phyloP scores from a whole-genome alignment of 2,113 vertebrate genomes.

The Tichodroma muraria region DNA sequence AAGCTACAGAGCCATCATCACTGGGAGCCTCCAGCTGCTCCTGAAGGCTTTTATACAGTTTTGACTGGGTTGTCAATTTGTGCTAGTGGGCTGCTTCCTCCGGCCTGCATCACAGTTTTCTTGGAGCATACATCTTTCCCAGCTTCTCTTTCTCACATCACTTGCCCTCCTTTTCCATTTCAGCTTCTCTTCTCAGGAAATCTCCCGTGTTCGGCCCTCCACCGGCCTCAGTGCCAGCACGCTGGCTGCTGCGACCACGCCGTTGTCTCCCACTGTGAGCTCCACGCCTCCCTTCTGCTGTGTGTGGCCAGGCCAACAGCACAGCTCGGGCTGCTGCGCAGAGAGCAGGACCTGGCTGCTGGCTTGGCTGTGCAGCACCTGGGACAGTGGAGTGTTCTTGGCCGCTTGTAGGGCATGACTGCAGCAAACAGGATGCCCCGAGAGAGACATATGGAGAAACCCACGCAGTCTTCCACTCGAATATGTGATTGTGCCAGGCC shows the following conservation, averaged over 20 bases:
- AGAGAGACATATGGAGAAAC: neutral
- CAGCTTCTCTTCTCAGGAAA: neutral
- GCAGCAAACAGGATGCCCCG: fast-evolving
- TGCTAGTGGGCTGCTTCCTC: neutral
- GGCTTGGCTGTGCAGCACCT: neutral
- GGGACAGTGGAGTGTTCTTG: fast-evolving
- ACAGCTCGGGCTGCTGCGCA: fast-evolving
- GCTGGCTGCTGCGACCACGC: fast-evolving
- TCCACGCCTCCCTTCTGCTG: neutral
- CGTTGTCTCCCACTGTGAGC: fast-evolving
- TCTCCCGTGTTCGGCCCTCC: neutral
- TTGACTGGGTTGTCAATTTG: neutral
- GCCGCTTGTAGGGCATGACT: neutral
- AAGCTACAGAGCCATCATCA: neutral
- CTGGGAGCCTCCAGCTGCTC: neutral
- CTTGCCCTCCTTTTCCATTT: neutral
- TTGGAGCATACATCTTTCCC: neutral
- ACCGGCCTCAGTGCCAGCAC: neutral
- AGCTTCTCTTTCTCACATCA: neutral
- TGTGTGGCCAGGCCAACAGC: neutral
- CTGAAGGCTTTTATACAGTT: neutral
- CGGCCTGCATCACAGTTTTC: neutral
- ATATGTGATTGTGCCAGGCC: neutral
- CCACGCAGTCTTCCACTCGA: fast-evolving
- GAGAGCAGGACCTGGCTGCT: neutral